Percentiles rank a stretch among this genome's conserved stretches.
These are phyloP conservation scores for Sesia apiformis DNA, from an alignment of 2,888 invertebrate species.

Conservation along the genomic window DNA sequence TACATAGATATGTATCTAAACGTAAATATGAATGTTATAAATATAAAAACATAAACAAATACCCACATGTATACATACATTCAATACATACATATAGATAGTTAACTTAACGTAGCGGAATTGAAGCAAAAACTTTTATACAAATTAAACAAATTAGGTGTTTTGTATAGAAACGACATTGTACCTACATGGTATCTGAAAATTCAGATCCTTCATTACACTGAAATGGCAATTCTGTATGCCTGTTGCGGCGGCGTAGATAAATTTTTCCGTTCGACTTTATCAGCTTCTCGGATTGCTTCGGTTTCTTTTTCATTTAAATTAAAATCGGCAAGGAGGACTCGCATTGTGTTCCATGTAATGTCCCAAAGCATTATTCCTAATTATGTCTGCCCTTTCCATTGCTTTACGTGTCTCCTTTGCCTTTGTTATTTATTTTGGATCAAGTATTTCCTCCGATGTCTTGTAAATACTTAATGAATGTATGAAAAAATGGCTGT, in stretches of 20 bases:
- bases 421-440: constrained; percentile 38
- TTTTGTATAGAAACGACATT: too few species aligned
- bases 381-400: constrained; percentile 49
- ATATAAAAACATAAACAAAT: too few species aligned
- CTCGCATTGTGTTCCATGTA: constrained; percentile 40
- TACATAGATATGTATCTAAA: too few species aligned
- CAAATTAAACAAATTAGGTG: too few species aligned
- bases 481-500: constrained; percentile 19
- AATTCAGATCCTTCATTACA: too few species aligned
- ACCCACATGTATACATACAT: too few species aligned
- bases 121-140: too few species aligned
- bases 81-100: too few species aligned
- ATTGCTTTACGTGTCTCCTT: constrained; percentile 40
- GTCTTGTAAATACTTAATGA: constrained; percentile 26
- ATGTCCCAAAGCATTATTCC: constrained; percentile 48
- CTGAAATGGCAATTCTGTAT: neutral
- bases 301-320: constrained; percentile 19
- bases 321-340: constrained; percentile 23
- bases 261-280: constrained; percentile 21
- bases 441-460: constrained; percentile 22
- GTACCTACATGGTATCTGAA: too few species aligned
- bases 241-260: constrained; percentile 7
- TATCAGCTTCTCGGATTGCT: constrained; percentile 16
- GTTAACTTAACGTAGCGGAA: too few species aligned
- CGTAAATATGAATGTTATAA: too few species aligned